Base-by-base conservation (phyloP, 2,113 vertebrate genomes). In the Bagarius yarrelli region DNA sequence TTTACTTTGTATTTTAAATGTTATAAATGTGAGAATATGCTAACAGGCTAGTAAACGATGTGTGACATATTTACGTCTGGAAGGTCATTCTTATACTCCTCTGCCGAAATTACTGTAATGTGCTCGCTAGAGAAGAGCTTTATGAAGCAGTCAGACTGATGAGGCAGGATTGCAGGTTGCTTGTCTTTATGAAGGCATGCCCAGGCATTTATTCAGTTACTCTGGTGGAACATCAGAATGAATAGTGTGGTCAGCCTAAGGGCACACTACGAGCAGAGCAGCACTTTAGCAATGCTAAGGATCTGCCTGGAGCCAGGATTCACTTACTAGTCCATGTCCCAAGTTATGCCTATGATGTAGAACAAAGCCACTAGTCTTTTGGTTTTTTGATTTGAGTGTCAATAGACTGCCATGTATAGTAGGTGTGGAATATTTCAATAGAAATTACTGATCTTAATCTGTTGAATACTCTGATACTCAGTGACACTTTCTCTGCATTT, bases 181-280 rank as follows among this genome's bases (percentile, higher is more conserved):
- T 50, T 56, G 66, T 36, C 79, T 74, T 75, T 64, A 81, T 81
- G 60, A 75, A 81, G 36, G 59, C 60, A 66, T 80, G 78, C 67
- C 27, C 12, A 34, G 19, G 70, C 70, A 73, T 73, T 73, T 73
- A 55, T 73, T 73, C 70, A 73, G 52, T 55, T 73, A 55, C 70
- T 73, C 50, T 73, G 50, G 30, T 73, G 47, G 3, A 72, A 47
- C 30, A 74, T 81, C 60, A 75, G 56, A 61, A 55, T 23, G 59
- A 66, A 18, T 14, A 63, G 21, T 40, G 3, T 14, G 32, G 56
- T 75, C 60, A 66, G 50, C 32, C 50, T 5, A n/a, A 61, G 52
- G 47, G 50, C 23, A 61, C 21, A 21, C 9, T 32, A 47, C 34
- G 6, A 36, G 13, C 32, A 66, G 19, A 16, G 14, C 13, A 6